Conservation (phyloP, 2,113 vertebrate genomes). For the Circaetus cinerascens region DNA sequence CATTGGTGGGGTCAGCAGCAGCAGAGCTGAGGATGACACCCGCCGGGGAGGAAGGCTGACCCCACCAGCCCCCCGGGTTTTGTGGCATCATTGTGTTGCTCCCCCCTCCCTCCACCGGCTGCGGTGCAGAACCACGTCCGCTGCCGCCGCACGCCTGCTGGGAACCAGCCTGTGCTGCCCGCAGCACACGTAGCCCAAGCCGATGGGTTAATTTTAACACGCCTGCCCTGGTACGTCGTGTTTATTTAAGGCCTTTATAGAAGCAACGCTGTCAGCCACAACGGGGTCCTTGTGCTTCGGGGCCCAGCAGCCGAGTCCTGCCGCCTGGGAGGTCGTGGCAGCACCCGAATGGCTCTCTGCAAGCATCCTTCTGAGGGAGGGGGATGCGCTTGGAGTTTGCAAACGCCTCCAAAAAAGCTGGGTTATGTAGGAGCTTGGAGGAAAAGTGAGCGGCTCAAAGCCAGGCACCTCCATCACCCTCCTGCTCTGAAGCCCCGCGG, state of each 20-base stretch:
- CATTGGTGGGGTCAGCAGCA: neutral
- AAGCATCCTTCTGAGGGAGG: neutral
- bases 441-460: rapidly evolving
- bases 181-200: neutral
- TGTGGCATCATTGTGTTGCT: neutral
- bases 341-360: neutral
- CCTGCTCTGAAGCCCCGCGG: neutral
- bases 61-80: neutral
- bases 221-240: neutral
- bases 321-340: neutral
- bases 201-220: neutral
- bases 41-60: neutral
- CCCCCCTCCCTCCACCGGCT: rapidly evolving
- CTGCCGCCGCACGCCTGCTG: neutral
- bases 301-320: neutral
- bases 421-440: neutral
- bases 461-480: neutral
- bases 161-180: neutral
- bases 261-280: neutral
- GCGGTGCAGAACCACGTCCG: neutral
- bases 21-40: neutral
- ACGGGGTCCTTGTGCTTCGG: neutral
- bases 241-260: neutral
- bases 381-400: neutral
- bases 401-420: neutral